Base-by-base conservation (phyloP, 2,888 invertebrate genomes). In the Antheraea yamamai region DNA sequence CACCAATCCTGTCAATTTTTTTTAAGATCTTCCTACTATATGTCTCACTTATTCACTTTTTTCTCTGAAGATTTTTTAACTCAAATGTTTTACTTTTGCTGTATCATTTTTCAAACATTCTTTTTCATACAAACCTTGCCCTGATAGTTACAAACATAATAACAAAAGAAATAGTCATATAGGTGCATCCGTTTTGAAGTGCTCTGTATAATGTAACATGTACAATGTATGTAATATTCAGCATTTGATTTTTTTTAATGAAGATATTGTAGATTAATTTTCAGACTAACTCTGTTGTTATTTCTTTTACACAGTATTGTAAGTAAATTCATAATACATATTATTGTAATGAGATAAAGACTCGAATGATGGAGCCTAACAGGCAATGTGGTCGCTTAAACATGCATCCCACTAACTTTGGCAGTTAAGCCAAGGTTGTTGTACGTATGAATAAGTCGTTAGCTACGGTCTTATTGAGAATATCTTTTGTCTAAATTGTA, bases 401-500 rank as follows among this genome's bases (percentile, higher is more conserved):
- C 86, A 87, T 89, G 88, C 82, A 88, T 83, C 79, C 79, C 80
- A 81, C 83, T 81, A 78, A 81, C 81, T 84, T 88, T 91, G 92
- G 91, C 35, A 91, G 78, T 81, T 74, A 76, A 75, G 87, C 92
- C 91, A 92, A 91, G 88, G 89, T 85, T 90, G 79, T 55, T 55
- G 4, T 61, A 47, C 12, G 83, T 88, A 87, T 91, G 85, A 89
- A 88, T 87, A 84, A 85, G 86, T 90, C 89, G 85, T 91, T 90
- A 87, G 83, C 79, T 73, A 75, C 78, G 76, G 75, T 80, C 78
- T 30, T 66, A 66, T 66, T 66, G 30, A 30, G 30, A 64, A 64
- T 14, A 30, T 30, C 30, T 66, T 16, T 66, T 61, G 20, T n/a
- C 20, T 77, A 77, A 73, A 76, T 75, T 76, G 76, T 70, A 64